A percentile compares a stretch with the other conserved stretches of the same genome.
These are phyloP conservation scores for Zaprionus africanus DNA, from an alignment of 1,140 invertebrate genomes.

Conservation along the genomic window DNA sequence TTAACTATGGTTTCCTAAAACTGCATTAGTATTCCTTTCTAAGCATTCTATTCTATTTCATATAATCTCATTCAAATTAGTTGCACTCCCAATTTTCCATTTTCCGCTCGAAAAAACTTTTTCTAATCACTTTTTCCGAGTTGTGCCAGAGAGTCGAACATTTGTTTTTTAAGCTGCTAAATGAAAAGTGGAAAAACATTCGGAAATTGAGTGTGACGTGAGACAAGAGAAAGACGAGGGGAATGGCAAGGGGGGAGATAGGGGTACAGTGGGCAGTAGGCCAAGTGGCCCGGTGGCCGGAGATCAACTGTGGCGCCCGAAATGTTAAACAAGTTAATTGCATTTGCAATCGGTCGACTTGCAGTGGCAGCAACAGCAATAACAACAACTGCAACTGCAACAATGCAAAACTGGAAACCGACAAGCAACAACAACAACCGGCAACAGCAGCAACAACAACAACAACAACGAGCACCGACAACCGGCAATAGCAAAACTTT, in stretches of 20 bases:
- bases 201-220: background rate
- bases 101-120: background rate
- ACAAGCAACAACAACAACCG: constrained; percentile 16
- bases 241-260: too few species aligned
- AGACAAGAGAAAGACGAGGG: background rate
- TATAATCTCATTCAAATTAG: background rate
- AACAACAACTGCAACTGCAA: constrained; percentile 33
- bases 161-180: constrained; percentile 8
- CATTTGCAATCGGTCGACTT: constrained; percentile 45
- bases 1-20: too few species aligned
- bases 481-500: constrained; percentile 38
- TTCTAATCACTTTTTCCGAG: background rate
- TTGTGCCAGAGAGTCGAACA: background rate
- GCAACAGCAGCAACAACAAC: constrained; percentile 11
- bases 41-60: background rate
- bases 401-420: constrained; percentile 48
- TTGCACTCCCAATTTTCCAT: background rate
- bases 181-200: constrained; percentile 19
- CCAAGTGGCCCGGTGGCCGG: constrained; percentile 25
- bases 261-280: constrained; percentile 8
- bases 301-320: constrained; percentile 44
- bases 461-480: background rate
- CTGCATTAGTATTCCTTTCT: background rate
- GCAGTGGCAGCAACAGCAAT: background rate
- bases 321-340: constrained; percentile 64